These are phyloP conservation scores for Psittacula echo DNA, from an alignment of 2,797 vertebrate genomes.

Conservation along the genomic window DNA sequence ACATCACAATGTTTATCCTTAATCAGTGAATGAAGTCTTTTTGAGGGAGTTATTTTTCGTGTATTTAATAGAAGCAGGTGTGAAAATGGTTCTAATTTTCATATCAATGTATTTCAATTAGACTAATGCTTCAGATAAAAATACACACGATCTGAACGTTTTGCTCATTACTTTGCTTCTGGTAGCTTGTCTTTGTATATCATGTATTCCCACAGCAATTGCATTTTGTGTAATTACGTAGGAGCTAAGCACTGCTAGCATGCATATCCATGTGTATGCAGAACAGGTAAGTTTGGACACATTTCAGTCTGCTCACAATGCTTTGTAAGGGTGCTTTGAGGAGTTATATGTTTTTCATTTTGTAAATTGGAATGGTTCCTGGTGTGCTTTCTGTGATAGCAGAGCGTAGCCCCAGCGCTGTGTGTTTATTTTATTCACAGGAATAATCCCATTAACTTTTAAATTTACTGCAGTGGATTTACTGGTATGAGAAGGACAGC, in stretches of 20 bases:
- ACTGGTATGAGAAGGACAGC: constrained; percentile 38
- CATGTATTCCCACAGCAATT: neutral
- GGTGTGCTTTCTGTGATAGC: neutral
- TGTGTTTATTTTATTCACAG: constrained; percentile 47
- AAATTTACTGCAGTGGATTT: constrained; percentile 46
- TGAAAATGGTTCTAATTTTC: neutral
- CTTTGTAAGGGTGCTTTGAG: neutral
- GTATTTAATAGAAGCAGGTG: neutral
- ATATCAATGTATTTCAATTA: neutral
- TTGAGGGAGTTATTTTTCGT: neutral
- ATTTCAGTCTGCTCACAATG: neutral
- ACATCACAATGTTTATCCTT: constrained; percentile 26
- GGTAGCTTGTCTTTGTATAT: neutral
- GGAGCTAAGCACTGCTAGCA: neutral
- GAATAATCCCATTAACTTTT: constrained; percentile 50
- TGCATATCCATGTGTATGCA: neutral
- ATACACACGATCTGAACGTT: neutral
- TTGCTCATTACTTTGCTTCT: neutral
- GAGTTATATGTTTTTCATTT: neutral
- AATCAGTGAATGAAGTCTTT: neutral
- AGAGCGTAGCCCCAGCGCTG: neutral
- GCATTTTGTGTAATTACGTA: neutral
- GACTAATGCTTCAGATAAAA: neutral
- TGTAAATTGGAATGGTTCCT: neutral
- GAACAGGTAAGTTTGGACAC: neutral